Percentiles rank a stretch among this genome's conserved stretches.
phyloP scores from a whole-genome alignment of 2,113 vertebrate species.

The Oryzias javanicus region DNA sequence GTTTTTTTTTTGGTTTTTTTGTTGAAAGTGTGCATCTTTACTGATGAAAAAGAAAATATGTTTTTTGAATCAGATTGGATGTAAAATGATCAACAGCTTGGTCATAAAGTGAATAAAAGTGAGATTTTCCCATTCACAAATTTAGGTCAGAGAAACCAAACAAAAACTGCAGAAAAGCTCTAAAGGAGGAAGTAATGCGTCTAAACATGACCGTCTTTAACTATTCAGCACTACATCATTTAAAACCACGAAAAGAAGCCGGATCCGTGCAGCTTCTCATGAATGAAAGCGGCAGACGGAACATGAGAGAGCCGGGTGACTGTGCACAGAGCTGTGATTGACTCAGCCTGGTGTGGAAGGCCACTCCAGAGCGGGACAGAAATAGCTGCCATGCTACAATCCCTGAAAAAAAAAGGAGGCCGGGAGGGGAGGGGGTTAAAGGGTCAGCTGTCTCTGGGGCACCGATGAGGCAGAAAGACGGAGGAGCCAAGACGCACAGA shows the following conservation, averaged over 20 bases:
- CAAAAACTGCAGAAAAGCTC: not conserved
- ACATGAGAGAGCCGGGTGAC: slow-evolving; percentile 28
- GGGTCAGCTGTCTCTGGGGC: slow-evolving; percentile 72
- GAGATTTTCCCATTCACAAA: not conserved
- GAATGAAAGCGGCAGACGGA: slow-evolving; percentile 15
- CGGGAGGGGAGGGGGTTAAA: slow-evolving; percentile 43
- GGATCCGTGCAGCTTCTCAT: not conserved
- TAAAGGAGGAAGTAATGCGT: not conserved
- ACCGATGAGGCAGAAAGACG: slow-evolving; percentile 34
- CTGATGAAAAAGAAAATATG: too few species aligned
- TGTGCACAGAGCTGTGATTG: slow-evolving; percentile 54
- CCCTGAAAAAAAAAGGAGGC: slow-evolving; percentile 39
- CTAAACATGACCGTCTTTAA: not conserved
- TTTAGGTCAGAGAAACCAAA: not conserved
- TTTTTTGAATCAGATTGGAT: too few species aligned
- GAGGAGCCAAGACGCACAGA: slow-evolving; percentile 11
- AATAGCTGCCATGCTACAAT: slow-evolving; percentile 58
- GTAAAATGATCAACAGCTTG: too few species aligned
- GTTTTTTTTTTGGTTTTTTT: not conserved
- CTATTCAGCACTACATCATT: too few species aligned
- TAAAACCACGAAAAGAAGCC: too few species aligned
- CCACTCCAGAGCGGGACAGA: slow-evolving; percentile 44
- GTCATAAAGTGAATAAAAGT: too few species aligned
- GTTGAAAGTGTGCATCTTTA: too few species aligned
- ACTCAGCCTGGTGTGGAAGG: slow-evolving; percentile 58